phyloP scores from a whole-genome alignment of 2,113 vertebrate species.

The Ailurus styani region DNA sequence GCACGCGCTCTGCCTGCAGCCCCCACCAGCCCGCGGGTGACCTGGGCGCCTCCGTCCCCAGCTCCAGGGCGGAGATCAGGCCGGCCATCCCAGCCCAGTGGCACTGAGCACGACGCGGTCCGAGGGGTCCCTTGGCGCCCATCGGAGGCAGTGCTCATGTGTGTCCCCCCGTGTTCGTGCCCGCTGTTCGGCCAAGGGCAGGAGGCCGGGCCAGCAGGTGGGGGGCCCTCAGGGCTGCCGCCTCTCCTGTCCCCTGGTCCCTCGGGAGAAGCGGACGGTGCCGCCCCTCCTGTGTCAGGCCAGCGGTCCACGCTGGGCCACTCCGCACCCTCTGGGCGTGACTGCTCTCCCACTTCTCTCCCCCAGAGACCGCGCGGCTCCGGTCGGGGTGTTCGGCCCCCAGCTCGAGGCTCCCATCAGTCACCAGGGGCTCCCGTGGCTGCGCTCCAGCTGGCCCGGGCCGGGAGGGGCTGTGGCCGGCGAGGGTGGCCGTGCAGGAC shows the following conservation, averaged over 20 bases:
- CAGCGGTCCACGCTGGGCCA: rapidly evolving
- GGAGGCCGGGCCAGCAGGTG: not conserved
- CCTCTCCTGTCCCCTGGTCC: not conserved
- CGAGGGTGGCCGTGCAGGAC: no score
- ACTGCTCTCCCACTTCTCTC: not conserved
- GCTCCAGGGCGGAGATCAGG: rapidly evolving
- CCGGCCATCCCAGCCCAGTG: rapidly evolving
- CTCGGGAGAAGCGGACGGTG: not conserved
- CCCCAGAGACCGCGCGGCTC: rapidly evolving
- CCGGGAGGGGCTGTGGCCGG: not conserved
- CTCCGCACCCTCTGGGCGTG: rapidly evolving
- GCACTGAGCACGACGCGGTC: rapidly evolving
- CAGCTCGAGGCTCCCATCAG: rapidly evolving
- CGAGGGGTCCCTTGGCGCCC: rapidly evolving
- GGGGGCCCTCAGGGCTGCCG: no score
- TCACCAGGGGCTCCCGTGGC: rapidly evolving
- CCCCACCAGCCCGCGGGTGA: rapidly evolving
- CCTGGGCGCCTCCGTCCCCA: rapidly evolving
- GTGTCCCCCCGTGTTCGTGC: not conserved
- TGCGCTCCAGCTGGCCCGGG: no score
- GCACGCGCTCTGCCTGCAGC: not conserved
- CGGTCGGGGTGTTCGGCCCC: rapidly evolving
- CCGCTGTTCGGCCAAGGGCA: not conserved
- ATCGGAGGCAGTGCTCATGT: rapidly evolving
- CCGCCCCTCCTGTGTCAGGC: not conserved